Evolutionary conservation across 2,888 invertebrate genomes (phyloP).

Genomic region (Drosophila nr. fundita): DNA sequence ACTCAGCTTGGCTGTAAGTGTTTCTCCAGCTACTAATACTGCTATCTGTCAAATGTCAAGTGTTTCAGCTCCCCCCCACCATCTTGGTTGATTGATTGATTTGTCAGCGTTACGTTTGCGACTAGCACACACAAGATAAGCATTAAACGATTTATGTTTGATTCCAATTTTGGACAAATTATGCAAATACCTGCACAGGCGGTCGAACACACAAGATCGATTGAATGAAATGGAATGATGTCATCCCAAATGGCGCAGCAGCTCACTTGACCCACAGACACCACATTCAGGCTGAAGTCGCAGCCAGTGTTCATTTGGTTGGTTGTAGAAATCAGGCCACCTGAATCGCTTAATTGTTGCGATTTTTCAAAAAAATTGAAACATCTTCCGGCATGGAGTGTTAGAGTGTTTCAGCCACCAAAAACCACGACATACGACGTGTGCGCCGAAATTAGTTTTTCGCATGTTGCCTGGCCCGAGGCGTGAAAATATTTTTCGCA

Average conservation of each 20-base stretch:
- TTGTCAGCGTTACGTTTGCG: constrained; percentile 62
- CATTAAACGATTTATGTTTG: constrained; percentile 65
- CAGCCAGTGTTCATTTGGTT: constrained; percentile 2
- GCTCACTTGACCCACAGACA: constrained; percentile 26
- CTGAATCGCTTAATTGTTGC: constrained; percentile 77
- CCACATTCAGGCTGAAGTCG: not conserved
- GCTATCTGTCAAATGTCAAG: constrained; percentile 60
- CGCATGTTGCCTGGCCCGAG: constrained; percentile 71
- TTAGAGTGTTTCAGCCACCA: constrained; percentile 8
- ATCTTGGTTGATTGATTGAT: constrained; percentile 62
- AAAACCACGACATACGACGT: constrained; percentile 71
- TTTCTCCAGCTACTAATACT: not conserved
- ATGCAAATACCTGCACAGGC: constrained; percentile 59
- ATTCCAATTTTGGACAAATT: constrained; percentile 72
- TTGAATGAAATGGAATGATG: constrained; percentile 56
- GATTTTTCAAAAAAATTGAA: constrained; percentile 72
- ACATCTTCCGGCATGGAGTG: constrained; percentile 72
- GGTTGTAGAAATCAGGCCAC: constrained; percentile 71
- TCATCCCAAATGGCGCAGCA: constrained; percentile 47
- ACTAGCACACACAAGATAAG: constrained; percentile 52
- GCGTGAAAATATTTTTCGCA: constrained; percentile 78
- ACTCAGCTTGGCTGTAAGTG: constrained; percentile 10
- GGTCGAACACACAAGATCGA: constrained; percentile 19
- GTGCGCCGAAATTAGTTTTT: constrained; percentile 80
- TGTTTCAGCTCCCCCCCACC: not conserved